Evolutionary conservation across 2,797 vertebrate species (phyloP).

Genomic region (Gymnothorax javanicus): DNA sequence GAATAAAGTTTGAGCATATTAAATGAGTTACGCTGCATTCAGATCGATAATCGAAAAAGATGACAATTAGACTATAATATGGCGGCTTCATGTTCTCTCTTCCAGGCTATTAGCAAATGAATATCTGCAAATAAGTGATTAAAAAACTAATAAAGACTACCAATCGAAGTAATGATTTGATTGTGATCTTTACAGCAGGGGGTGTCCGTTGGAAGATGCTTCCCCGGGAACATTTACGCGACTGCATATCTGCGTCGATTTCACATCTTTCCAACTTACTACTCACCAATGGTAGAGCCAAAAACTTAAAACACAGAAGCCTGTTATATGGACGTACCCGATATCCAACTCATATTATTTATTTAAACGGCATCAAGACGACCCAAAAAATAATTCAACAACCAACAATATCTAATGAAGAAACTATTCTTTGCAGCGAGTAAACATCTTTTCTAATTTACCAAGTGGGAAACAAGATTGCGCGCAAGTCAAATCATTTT

Average conservation of each 20-base stretch:
- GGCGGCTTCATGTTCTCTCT: constrained; percentile 13
- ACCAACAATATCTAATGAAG: background rate
- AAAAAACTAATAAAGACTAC: background rate
- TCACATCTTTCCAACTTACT: constrained; percentile 19
- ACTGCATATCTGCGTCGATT: background rate
- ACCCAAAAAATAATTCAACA: constrained; percentile 8
- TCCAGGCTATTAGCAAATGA: background rate
- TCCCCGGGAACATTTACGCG: background rate
- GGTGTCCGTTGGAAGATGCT: background rate
- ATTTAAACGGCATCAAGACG: background rate
- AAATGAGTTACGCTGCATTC: constrained; percentile 1
- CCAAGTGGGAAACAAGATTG: background rate
- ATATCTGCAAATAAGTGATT: background rate
- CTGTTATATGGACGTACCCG: background rate
- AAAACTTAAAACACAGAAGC: background rate
- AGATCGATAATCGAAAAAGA: constrained; percentile 1
- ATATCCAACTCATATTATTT: background rate
- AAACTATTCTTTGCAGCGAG: background rate
- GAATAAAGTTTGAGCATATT: constrained; percentile 16
- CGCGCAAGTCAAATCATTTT: background rate
- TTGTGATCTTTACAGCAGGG: background rate
- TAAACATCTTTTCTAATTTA: background rate
- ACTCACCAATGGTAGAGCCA: background rate
- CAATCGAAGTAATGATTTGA: background rate
- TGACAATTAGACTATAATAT: background rate